Evolutionary conservation across 2,888 invertebrate genomes (phyloP).

Genomic region (Thecophora atra): DNA sequence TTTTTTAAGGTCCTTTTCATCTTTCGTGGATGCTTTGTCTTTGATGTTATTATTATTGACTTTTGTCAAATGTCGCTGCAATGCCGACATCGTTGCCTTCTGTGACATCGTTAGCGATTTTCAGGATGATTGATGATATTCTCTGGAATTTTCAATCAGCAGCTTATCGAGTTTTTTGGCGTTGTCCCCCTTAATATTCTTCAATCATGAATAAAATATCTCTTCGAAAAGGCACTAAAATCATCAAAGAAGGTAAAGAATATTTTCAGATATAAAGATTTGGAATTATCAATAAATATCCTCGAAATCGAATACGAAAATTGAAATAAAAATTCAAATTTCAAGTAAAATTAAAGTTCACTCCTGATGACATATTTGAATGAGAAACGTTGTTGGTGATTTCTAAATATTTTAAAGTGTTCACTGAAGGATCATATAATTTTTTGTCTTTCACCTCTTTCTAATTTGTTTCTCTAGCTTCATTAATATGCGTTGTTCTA

Average conservation of each 20-base stretch:
- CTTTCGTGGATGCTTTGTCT: not conserved
- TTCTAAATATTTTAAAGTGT: too few species aligned
- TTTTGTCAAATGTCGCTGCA: slow-evolving; percentile 26
- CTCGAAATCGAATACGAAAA: too few species aligned
- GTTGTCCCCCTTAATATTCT: not conserved
- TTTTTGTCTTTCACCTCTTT: too few species aligned
- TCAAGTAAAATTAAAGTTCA: too few species aligned
- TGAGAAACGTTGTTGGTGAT: too few species aligned
- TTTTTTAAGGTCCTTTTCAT: not conserved
- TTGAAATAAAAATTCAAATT: too few species aligned
- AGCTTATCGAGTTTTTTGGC: not conserved
- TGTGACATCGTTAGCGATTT: not conserved
- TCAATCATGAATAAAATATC: slow-evolving; percentile 28
- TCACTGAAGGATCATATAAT: too few species aligned
- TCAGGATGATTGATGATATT: slow-evolving; percentile 24
- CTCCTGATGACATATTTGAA: too few species aligned
- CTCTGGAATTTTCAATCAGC: slow-evolving; percentile 23
- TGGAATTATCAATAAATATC: not conserved
- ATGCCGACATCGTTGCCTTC: not conserved
- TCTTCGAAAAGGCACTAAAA: not conserved
- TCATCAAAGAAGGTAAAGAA: not conserved
- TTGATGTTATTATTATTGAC: slow-evolving; percentile 29
- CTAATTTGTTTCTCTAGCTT: too few species aligned
- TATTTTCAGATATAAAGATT: not conserved
- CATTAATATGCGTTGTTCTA: too few species aligned